A percentile compares a stretch with the other conserved stretches of the same genome.
Evolutionary conservation across 92 coral and sea anemone genomes (phyloP).

Genomic region (Heliopora coerulea): DNA sequence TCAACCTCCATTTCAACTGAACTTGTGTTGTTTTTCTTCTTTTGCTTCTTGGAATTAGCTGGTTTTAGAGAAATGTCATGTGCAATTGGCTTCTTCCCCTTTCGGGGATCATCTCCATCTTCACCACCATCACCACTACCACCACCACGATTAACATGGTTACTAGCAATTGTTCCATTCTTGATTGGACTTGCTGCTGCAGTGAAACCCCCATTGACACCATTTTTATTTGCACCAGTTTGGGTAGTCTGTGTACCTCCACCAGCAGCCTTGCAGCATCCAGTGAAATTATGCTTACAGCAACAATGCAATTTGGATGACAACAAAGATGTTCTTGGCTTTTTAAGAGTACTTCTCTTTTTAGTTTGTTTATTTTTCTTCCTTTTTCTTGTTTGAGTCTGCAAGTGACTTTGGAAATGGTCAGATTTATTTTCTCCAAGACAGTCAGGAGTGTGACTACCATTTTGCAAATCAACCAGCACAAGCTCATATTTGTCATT

Average conservation of each 20-base stretch:
- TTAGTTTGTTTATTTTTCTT: too few species aligned
- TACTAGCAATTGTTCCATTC: neutral
- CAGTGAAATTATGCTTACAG: too few species aligned
- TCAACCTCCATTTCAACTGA: neutral
- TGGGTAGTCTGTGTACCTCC: neutral
- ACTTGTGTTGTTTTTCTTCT: neutral
- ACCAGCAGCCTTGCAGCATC: neutral
- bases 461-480: too few species aligned
- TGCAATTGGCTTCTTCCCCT: slow-evolving; percentile 5
- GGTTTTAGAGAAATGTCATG: slow-evolving; percentile 4
- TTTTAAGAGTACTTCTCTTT: too few species aligned
- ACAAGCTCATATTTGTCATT: too few species aligned
- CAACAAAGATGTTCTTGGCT: too few species aligned
- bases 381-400: too few species aligned
- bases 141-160: neutral
- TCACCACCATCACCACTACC: slow-evolving; percentile 13
- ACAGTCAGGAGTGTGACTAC: too few species aligned
- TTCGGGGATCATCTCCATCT: neutral
- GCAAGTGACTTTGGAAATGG: too few species aligned
- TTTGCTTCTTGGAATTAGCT: neutral
- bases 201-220: neutral
- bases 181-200: too few species aligned
- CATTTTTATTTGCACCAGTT: neutral
- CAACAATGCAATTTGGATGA: too few species aligned
- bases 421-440: too few species aligned